Evolutionary conservation across 2,797 vertebrate species (phyloP).

Genomic region (Danio jaintianensis): DNA sequence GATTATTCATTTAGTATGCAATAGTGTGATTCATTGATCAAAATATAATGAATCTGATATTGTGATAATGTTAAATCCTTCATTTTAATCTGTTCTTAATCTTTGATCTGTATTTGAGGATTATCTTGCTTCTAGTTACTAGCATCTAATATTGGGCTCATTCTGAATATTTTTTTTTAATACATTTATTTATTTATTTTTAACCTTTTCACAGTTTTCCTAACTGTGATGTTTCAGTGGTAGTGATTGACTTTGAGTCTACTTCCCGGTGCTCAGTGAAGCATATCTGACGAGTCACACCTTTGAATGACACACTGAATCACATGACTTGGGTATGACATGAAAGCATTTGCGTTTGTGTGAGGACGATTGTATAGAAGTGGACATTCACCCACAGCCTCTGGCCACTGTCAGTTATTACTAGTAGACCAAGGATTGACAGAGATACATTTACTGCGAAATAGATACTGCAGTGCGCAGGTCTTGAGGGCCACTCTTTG

Average conservation of each 20-base stretch:
- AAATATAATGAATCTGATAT: no score
- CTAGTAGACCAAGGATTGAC: slow-evolving; percentile 6
- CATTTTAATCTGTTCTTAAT: no score
- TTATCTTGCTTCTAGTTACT: no score
- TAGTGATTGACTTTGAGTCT: background rate
- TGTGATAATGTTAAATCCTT: no score
- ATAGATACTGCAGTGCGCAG: background rate
- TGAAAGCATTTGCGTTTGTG: slow-evolving; percentile 11
- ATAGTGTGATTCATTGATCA: no score
- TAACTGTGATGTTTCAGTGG: background rate
- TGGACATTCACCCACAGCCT: slow-evolving; percentile 15
- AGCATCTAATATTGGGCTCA: no score
- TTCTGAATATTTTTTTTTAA: no score
- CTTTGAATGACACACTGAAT: slow-evolving; percentile 28
- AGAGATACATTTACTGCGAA: slow-evolving; percentile 26
- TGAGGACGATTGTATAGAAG: background rate
- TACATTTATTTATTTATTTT: no score
- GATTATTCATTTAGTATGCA: no score
- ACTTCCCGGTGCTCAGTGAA: background rate
- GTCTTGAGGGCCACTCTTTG: no score
- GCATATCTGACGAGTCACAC: background rate
- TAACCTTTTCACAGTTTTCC: no score
- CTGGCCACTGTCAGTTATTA: slow-evolving; percentile 24
- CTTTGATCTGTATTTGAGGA: no score
- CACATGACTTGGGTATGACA: background rate